Conservation (phyloP, 2,888 invertebrate species). For the Cryptus viduatorius region DNA sequence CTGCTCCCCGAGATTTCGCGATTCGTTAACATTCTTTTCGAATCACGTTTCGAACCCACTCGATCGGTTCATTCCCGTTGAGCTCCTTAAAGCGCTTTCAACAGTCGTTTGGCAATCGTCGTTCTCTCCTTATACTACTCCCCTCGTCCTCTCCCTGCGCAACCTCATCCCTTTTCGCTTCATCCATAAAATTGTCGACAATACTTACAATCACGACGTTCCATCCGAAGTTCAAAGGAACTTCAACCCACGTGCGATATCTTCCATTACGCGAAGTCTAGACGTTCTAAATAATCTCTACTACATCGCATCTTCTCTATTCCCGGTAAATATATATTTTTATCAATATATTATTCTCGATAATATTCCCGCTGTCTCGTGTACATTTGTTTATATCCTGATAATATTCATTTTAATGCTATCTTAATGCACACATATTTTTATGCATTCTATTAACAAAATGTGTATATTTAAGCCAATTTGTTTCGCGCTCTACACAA, state of each 20-base stretch:
- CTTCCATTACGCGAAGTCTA: background rate
- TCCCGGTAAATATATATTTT: slow-evolving; percentile 1
- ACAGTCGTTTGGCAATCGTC: slow-evolving; percentile 41
- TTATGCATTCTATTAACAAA: slow-evolving; percentile 16
- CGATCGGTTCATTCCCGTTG: slow-evolving; percentile 26
- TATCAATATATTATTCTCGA: background rate
- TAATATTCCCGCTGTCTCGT: slow-evolving; percentile 1
- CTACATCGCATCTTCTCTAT: background rate
- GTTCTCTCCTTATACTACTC: slow-evolving; percentile 4
- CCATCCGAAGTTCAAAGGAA: background rate
- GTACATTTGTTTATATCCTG: slow-evolving; percentile 11
- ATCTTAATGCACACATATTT: slow-evolving; percentile 12
- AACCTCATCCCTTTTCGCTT: background rate
- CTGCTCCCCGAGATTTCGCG: slow-evolving; percentile 74
- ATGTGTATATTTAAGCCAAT: slow-evolving; percentile 29
- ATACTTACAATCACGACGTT: background rate
- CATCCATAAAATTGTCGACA: background rate
- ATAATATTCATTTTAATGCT: slow-evolving; percentile 34
- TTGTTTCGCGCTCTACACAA: slow-evolving; percentile 9
- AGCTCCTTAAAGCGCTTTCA: slow-evolving; percentile 30
- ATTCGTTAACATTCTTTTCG: slow-evolving; percentile 82
- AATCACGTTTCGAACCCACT: slow-evolving; percentile 66
- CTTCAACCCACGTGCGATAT: background rate
- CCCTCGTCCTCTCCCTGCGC: background rate
- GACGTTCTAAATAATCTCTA: background rate